These are phyloP conservation scores for Cynopterus sphinx DNA, from an alignment of 2,797 vertebrate species.

Conservation along the genomic window DNA sequence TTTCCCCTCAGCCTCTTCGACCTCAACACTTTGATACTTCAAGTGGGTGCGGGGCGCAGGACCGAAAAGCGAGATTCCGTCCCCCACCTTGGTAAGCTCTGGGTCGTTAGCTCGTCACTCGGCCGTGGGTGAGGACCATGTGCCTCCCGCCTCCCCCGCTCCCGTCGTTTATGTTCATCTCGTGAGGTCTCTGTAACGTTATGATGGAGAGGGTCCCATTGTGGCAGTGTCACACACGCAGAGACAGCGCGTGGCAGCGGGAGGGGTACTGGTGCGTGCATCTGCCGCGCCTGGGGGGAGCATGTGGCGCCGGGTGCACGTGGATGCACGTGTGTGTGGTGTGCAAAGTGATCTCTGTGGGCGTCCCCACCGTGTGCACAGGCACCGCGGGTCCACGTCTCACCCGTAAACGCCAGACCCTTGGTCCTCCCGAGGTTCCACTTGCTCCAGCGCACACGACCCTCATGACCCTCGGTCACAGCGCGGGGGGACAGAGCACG, in stretches of 20 bases:
- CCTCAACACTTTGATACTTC: background rate
- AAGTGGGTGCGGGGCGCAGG: background rate
- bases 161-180: background rate
- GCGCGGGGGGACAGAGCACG: background rate
- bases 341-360: background rate
- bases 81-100: background rate
- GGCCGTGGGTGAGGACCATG: too few species aligned
- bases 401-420: background rate
- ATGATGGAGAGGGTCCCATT: background rate
- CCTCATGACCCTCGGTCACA: background rate
- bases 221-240: too few species aligned
- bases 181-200: background rate
- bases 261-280: background rate
- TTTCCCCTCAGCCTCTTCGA: background rate
- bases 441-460: too few species aligned
- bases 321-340: accelerated
- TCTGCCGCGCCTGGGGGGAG: too few species aligned
- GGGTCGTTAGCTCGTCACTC: accelerated
- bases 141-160: too few species aligned
- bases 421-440: accelerated
- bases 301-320: accelerated
- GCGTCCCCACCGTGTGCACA: too few species aligned
- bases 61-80: background rate
- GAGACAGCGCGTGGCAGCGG: accelerated
- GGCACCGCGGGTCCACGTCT: background rate